Evolutionary conservation across 2,888 invertebrate species (phyloP), one percentile per base, ranked within the genome.

Genomic region (Cephus nigrinus): DNA sequence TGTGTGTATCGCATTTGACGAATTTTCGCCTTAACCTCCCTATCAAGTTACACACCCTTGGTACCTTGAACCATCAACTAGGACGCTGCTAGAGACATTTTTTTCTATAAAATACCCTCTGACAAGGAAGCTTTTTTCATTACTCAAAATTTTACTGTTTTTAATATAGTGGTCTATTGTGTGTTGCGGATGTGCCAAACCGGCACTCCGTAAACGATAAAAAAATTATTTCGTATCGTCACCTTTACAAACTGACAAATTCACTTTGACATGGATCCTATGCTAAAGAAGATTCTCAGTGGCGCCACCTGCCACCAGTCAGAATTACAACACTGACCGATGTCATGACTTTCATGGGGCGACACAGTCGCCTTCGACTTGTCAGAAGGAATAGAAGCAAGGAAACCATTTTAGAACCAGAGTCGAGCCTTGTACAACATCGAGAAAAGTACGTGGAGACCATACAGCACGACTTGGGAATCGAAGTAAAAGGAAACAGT

Each of bases 11-110:
- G 69, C 36, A 69, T 23, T 34, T 74, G 78, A 80, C 80, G 78
- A 81, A 81, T 80, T 80, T 81, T 73, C 69, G 78, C 76, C 23
- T 55, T 55, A 55, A 23, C 55, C 55, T 55, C 55, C 55, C 55
- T 55, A 55, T 55, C 55, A 23, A 23, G 55, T 55, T 55, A 55
- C 23, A 55, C 55, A 2, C 55, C 55, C 55, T 55, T 23, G 23
- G 23, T 55, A 55, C 55, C 55, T 55, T 2, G 55, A 55, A 2
- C 55, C 23, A 23, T 55, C 55, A 55, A 55, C 55, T 23, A 55
- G 5, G 9, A 55, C 23, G 15, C 55, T 55, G 55, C 2, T 55
- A 55, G 23, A 55, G 23, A 55, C 23, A 55, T 55, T 55, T 15
- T 55, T 55, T 23, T 55, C 55, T 23, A 55, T 9, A 23, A 23